These are phyloP conservation scores for Peromyscus californicus DNA, from an alignment of 2,113 vertebrate species.

Conservation along the genomic window DNA sequence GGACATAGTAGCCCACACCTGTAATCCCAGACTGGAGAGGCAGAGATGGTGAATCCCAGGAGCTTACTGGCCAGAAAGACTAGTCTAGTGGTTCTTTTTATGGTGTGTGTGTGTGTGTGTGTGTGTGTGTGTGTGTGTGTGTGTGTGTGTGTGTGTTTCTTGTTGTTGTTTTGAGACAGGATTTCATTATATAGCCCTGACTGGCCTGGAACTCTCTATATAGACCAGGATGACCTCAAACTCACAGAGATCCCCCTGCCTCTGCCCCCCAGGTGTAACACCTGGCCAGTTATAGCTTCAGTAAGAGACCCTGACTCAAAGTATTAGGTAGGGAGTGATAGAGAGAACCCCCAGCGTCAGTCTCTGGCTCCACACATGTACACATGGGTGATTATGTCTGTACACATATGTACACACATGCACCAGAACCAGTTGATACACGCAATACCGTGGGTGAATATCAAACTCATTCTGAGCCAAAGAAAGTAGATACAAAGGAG, in stretches of 20 bases:
- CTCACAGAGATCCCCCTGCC: background rate
- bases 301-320: background rate
- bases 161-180: background rate
- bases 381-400: background rate
- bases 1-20: background rate
- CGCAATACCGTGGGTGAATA: background rate
- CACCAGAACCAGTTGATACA: background rate
- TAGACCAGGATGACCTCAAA: background rate
- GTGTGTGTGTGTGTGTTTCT: background rate
- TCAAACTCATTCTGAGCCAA: conserved; percentile 22
- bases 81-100: background rate
- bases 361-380: background rate
- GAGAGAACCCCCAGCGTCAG: background rate
- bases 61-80: background rate
- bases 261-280: background rate
- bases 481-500: background rate
- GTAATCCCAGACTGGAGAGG: too few species aligned
- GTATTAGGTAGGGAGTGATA: background rate
- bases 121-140: background rate
- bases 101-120: background rate
- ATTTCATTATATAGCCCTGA: background rate
- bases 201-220: background rate
- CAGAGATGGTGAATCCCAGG: background rate
- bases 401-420: background rate
- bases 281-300: background rate